These are phyloP conservation scores for Cosmia pyralina DNA, from an alignment of 2,888 invertebrate species.

Conservation along the genomic window DNA sequence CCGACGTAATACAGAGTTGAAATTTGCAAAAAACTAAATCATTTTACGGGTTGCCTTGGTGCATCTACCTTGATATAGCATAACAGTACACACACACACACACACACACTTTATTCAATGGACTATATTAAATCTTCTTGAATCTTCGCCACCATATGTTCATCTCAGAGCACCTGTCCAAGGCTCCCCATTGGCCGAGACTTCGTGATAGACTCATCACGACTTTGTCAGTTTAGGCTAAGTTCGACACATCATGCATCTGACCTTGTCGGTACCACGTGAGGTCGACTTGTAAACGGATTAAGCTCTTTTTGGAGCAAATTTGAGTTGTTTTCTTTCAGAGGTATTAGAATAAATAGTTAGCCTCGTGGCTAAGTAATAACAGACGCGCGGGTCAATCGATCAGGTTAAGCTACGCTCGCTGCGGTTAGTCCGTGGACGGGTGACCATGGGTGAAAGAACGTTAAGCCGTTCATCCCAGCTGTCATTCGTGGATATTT, in stretches of 20 bases:
- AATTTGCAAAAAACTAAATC: background rate
- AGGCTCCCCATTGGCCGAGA: slow-evolving; percentile 10
- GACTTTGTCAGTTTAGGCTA: slow-evolving; percentile 35
- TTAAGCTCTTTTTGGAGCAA: slow-evolving; percentile 49
- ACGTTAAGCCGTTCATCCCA: too few relatives aligned
- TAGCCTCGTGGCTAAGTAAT: too few relatives aligned
- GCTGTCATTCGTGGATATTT: too few relatives aligned
- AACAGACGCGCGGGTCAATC: too few relatives aligned
- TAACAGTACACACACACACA: background rate
- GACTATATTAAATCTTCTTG: slow-evolving; percentile 27
- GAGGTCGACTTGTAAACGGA: slow-evolving; percentile 42
- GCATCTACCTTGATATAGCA: background rate
- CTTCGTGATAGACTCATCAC: slow-evolving; percentile 50
- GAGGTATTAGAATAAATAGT: background rate
- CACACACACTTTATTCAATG: background rate
- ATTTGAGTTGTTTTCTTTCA: slow-evolving; percentile 28
- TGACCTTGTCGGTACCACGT: slow-evolving; percentile 50
- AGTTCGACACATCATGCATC: slow-evolving; percentile 37
- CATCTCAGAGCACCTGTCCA: slow-evolving; percentile 32
- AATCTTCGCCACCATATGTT: slow-evolving; percentile 48
- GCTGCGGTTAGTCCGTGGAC: too few relatives aligned
- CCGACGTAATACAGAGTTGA: background rate
- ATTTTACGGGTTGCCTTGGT: background rate
- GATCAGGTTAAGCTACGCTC: too few relatives aligned
- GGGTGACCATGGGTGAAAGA: too few relatives aligned